Percentiles rank a stretch among this genome's conserved stretches.
phyloP scores from a whole-genome alignment of 2,797 vertebrate species.

The Loriculus beryllinus region DNA sequence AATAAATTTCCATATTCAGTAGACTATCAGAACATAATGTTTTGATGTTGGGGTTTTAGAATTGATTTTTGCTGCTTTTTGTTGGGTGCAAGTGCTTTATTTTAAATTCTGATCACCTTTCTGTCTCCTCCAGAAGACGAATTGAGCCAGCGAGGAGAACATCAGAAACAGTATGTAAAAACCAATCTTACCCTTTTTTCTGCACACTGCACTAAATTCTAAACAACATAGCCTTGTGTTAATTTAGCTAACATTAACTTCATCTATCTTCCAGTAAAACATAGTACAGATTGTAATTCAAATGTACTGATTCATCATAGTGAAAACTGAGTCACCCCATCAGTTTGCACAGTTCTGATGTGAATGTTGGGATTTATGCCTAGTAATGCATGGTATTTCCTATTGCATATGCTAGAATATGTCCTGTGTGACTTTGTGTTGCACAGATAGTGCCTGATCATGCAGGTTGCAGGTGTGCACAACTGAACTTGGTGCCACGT shows the following conservation, averaged over 20 bases:
- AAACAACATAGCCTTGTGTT: constrained; percentile 61
- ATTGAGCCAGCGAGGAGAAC: constrained; percentile 83
- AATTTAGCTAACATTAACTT: constrained; percentile 43
- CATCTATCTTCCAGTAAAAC: constrained; percentile 50
- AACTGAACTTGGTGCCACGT: neutral
- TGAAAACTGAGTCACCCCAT: constrained; percentile 58
- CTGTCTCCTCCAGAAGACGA: constrained; percentile 85
- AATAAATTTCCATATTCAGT: no score
- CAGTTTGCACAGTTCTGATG: constrained; percentile 69
- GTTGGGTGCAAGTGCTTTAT: neutral
- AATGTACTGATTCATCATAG: constrained; percentile 70
- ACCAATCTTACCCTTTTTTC: constrained; percentile 78
- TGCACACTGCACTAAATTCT: constrained; percentile 75
- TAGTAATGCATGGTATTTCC: constrained; percentile 82
- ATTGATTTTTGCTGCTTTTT: neutral
- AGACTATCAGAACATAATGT: no score
- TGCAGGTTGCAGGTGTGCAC: constrained; percentile 73
- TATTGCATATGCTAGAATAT: constrained; percentile 80
- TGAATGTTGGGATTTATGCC: constrained; percentile 76
- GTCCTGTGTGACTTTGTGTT: constrained; percentile 79
- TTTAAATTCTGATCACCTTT: constrained; percentile 28
- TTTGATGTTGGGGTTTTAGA: neutral
- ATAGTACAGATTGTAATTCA: constrained; percentile 68
- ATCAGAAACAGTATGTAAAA: constrained; percentile 95
- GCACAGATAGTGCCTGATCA: constrained; percentile 83